Evolutionary conservation across 2,888 invertebrate species (phyloP).

Genomic region (Diarsia rubi): DNA sequence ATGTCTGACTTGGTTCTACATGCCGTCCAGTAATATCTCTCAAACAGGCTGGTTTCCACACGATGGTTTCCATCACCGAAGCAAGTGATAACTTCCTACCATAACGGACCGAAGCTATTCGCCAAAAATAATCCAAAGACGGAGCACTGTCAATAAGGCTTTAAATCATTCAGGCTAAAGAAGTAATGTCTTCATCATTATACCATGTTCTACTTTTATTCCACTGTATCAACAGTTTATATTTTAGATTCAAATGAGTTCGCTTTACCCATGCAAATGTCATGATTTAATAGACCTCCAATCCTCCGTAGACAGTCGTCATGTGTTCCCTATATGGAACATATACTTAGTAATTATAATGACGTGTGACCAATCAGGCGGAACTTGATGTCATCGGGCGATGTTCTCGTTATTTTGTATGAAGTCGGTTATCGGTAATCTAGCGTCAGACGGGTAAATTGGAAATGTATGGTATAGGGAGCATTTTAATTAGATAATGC

Average conservation of each 20-base stretch:
- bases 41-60: no score
- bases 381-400: constrained; percentile 39
- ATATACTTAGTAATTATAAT: constrained; percentile 64
- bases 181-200: not conserved
- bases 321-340: constrained; percentile 50
- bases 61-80: no score
- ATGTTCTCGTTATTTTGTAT: constrained; percentile 26
- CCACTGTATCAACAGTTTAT: constrained; percentile 9
- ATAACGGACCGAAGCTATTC: not conserved
- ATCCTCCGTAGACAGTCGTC: constrained; percentile 43
- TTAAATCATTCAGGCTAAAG: not conserved
- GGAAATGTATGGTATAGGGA: constrained; percentile 2
- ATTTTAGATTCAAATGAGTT: constrained; percentile 73
- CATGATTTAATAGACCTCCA: constrained; percentile 61
- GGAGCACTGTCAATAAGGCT: not conserved
- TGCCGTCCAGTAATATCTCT: no score
- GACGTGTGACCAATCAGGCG: constrained; percentile 27
- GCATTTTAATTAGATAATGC: constrained; percentile 29
- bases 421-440: constrained; percentile 4
- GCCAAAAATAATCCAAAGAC: not conserved
- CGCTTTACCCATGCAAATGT: constrained; percentile 74
- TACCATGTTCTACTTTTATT: constrained; percentile 1
- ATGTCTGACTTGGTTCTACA: no score
- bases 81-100: not conserved
- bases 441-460: not conserved